Evolutionary conservation across 1,140 invertebrate species (phyloP).

Genomic region (Harpegnathos saltator): DNA sequence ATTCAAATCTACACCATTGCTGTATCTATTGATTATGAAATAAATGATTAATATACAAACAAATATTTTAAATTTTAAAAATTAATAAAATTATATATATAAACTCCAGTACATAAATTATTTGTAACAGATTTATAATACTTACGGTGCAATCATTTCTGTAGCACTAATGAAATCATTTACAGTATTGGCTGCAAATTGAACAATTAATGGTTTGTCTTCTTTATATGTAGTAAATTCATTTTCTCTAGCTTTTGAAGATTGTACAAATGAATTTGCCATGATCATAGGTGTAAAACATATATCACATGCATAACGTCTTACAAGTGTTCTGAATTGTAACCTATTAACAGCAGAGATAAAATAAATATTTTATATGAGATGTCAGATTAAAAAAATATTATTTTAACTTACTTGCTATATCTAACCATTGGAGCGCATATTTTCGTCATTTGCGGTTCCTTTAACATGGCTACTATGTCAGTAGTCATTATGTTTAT

Average conservation of each 20-base stretch:
- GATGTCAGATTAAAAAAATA: conserved; percentile 18
- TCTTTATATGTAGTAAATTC: conserved; percentile 94
- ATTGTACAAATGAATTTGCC: conserved; percentile 96
- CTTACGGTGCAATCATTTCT: conserved; percentile 93
- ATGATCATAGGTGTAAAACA: conserved; percentile 99
- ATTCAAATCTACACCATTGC: conserved; percentile 97
- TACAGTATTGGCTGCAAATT: conserved; percentile 96
- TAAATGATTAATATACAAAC: conserved; percentile 10
- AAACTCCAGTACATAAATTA: no score
- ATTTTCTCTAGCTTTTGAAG: conserved; percentile 93
- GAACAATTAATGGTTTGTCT: conserved; percentile 95
- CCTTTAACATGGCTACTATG: conserved; percentile 89
- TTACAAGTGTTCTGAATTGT: conserved; percentile 93
- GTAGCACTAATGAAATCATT: conserved; percentile 94
- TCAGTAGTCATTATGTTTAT: conserved; percentile 79
- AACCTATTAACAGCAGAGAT: conserved; percentile 87
- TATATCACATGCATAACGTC: conserved; percentile 94
- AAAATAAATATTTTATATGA: conserved; percentile 20
- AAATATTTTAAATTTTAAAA: conserved; percentile 42
- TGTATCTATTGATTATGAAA: conserved; percentile 86
- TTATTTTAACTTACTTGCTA: conserved; percentile 90
- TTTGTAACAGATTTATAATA: conserved; percentile 66
- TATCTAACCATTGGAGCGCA: conserved; percentile 99
- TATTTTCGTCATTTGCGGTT: conserved; percentile 89
- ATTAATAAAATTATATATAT: not conserved